Evolutionary conservation across 2,888 invertebrate species (phyloP).

Genomic region (Eristalinus sepulchralis): DNA sequence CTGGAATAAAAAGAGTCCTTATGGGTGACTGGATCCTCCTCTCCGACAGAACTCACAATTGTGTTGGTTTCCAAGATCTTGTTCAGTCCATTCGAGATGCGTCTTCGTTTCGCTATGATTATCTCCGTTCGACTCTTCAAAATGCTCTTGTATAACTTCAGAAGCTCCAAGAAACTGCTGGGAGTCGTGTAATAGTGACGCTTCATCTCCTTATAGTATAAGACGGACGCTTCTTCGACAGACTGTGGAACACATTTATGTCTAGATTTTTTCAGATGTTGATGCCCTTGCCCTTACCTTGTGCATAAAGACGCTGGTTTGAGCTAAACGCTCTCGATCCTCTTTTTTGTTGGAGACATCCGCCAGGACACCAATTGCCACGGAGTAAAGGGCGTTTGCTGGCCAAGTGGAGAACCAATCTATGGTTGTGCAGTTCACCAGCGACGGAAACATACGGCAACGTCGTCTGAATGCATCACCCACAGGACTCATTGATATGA

Average conservation of each 20-base stretch:
- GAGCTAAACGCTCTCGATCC: conserved; percentile 82
- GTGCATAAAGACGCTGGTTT: conserved; percentile 88
- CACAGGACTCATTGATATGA: conserved; percentile 95
- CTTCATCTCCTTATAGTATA: conserved; percentile 90
- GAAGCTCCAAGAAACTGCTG: conserved; percentile 92
- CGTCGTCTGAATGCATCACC: conserved; percentile 93
- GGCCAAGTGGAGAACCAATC: conserved; percentile 98
- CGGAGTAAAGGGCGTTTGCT: conserved; percentile 91
- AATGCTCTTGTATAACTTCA: conserved; percentile 89
- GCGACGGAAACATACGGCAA: conserved; percentile 96
- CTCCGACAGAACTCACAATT: conserved; percentile 73
- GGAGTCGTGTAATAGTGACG: conserved; percentile 95
- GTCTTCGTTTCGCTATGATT: conserved; percentile 84
- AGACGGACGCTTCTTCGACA: conserved; percentile 89
- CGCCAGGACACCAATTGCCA: conserved; percentile 87
- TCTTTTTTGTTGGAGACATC: conserved; percentile 83
- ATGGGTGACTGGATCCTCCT: not conserved
- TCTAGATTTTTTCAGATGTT: not conserved
- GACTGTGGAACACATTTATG: conserved; percentile 82
- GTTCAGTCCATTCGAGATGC: conserved; percentile 88
- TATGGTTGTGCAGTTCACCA: conserved; percentile 96
- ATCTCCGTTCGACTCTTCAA: conserved; percentile 88
- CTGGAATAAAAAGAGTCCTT: conserved; percentile 64
- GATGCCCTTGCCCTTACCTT: conserved; percentile 81
- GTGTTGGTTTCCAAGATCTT: conserved; percentile 80